Conservation (phyloP, 2,113 vertebrate species). For the Vidua chalybeata region DNA sequence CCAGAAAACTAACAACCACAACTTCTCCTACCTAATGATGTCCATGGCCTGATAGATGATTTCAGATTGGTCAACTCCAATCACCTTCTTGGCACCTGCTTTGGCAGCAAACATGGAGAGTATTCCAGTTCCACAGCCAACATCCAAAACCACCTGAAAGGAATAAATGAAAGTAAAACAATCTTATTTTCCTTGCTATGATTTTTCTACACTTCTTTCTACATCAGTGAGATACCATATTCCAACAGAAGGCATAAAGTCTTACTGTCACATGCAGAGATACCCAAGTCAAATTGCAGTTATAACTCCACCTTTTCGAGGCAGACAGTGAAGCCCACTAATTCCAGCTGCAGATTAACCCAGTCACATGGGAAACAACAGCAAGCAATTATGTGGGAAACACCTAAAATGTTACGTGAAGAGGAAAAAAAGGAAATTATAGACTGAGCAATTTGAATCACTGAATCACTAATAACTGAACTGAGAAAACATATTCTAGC, state of each 20-base stretch:
- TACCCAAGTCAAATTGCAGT: background rate
- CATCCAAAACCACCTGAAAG: slow-evolving; percentile 89
- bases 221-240: background rate
- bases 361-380: background rate
- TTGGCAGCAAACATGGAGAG: slow-evolving; percentile 95
- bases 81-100: slow-evolving; percentile 88
- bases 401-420: background rate
- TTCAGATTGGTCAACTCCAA: slow-evolving; percentile 94
- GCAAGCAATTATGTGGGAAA: background rate
- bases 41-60: slow-evolving; percentile 98
- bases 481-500: background rate
- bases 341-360: background rate
- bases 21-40: slow-evolving; percentile 85
- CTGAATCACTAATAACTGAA: background rate
- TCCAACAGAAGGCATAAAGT: background rate
- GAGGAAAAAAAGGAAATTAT: background rate
- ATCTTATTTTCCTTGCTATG: background rate
- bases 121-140: slow-evolving; percentile 97
- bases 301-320: background rate
- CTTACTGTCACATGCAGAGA: background rate
- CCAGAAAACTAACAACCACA: background rate
- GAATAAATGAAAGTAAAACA: background rate
- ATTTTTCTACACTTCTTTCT: background rate
- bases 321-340: rapidly evolving
- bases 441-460: background rate